Evolutionary conservation across 1,140 invertebrate genomes (phyloP).

Genomic region (Charaxes varanes): DNA sequence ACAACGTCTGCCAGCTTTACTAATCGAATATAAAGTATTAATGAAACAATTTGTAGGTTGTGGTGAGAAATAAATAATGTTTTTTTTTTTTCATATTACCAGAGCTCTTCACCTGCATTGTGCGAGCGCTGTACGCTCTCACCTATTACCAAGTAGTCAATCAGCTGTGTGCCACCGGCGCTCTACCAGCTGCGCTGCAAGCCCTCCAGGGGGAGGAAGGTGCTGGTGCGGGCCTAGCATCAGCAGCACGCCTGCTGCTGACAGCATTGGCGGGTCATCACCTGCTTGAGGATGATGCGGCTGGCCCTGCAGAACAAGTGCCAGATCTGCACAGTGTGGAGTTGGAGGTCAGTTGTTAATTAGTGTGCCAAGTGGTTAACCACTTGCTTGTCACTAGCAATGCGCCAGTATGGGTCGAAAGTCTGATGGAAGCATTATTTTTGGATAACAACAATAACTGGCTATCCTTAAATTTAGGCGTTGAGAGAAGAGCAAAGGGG

Average conservation of each 20-base stretch:
- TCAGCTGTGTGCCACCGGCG: slow-evolving; percentile 70
- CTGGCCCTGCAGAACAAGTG: slow-evolving; percentile 19
- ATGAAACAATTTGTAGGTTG: neutral
- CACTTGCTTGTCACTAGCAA: too few relatives aligned
- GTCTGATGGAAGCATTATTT: too few relatives aligned
- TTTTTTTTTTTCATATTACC: slow-evolving; percentile 12
- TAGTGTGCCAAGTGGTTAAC: too few relatives aligned
- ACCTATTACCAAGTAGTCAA: slow-evolving; percentile 90
- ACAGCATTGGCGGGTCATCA: slow-evolving; percentile 38
- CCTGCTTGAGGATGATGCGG: slow-evolving; percentile 49
- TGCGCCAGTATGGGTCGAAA: too few relatives aligned
- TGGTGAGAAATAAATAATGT: too few relatives aligned
- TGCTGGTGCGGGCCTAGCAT: slow-evolving; percentile 18
- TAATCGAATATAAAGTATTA: too few relatives aligned
- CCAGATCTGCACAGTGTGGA: slow-evolving; percentile 30
- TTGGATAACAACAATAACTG: too few relatives aligned
- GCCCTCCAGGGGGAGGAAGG: slow-evolving; percentile 25
- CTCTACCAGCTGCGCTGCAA: slow-evolving; percentile 60
- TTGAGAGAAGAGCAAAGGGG: too few relatives aligned
- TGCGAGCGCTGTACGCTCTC: slow-evolving; percentile 91
- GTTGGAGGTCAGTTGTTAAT: slow-evolving; percentile 27
- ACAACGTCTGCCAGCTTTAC: too few relatives aligned
- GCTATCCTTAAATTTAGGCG: too few relatives aligned
- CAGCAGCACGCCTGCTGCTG: slow-evolving; percentile 37
- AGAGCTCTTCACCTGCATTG: slow-evolving; percentile 91